Evolutionary conservation across 2,113 vertebrate species (phyloP), one percentile per base, ranked within the genome.

Genomic region (Cephalopterus ornatus): DNA sequence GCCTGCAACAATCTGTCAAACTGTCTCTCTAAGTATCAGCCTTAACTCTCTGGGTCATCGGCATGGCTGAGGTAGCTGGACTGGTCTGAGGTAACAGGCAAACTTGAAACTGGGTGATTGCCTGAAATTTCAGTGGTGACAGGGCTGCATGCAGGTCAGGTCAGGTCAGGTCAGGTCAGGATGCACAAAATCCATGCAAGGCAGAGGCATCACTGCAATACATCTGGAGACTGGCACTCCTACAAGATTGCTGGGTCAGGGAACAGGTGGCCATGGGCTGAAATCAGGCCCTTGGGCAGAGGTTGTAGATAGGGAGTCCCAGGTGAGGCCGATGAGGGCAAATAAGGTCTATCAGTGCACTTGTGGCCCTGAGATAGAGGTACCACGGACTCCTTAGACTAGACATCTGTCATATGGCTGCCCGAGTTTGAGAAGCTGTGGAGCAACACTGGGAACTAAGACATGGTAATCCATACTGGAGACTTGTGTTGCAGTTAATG

Each of bases 271-370:
- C 42, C 9, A 13, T 27, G 75, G 28, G 7, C 52, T 85, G 74
- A 76, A 68, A 46, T 75, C 12, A n/a, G 11, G 19, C 5, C 11
- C 0, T 0, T 33, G 76, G 39, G 27, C 19, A 37, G 59, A 63
- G 11, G 14, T 5, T 5, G 2, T 17, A 26, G 22, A 3, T 20
- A 2, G 12, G 1, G 3, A 2, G 1, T 53, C 15, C 14, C 32
- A 37, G 14, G 20, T 19, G 7, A 28, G 30, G 18, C 8, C 66
- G 23, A 18, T 63, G 9, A 71, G 55, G n/a, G 22, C 20, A 74
- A 66, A 11, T 56, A 28, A 81, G 24, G 32, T 66, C 50, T n/a
- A 1, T 76, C 30, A 70, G 17, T n/a, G 26, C 16, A 10, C 11
- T 41, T 0, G 0, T 37, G 42, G 14, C 35, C 46, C 55, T 87